phyloP scores from a whole-genome alignment of 2,888 invertebrate species.

The Chymomyza caudatula region DNA sequence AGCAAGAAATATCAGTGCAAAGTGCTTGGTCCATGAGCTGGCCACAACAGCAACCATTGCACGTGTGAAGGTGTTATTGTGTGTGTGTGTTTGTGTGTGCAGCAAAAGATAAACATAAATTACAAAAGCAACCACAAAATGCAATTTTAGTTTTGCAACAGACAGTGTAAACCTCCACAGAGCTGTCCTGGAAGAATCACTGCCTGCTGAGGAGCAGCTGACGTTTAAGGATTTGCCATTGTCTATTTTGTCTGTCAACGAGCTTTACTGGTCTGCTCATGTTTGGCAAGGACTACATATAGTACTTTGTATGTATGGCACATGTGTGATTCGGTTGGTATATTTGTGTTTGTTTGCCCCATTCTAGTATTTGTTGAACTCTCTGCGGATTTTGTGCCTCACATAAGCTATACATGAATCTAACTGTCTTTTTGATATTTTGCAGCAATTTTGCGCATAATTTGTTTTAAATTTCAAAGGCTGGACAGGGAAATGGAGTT shows the following conservation, averaged over 20 bases:
- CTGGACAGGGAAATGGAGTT: neutral
- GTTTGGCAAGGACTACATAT: neutral
- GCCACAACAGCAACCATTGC: neutral
- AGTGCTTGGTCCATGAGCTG: neutral
- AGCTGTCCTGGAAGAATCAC: neutral
- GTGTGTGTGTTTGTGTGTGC: neutral
- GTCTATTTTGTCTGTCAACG: neutral
- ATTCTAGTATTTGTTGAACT: neutral
- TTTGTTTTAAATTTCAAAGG: slow-evolving; percentile 2
- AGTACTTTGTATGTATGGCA: neutral
- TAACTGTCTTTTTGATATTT: neutral
- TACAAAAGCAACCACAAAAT: slow-evolving; percentile 20
- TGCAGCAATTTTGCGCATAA: slow-evolving; percentile 12
- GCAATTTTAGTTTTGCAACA: slow-evolving; percentile 8
- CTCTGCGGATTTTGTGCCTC: neutral
- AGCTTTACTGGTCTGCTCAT: neutral
- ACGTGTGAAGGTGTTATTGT: neutral
- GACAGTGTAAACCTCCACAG: neutral
- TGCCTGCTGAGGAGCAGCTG: neutral
- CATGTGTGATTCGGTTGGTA: neutral
- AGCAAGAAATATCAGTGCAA: neutral
- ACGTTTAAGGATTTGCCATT: neutral
- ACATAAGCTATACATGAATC: neutral
- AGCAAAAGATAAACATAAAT: slow-evolving; percentile 17
- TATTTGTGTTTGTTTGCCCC: neutral